phyloP scores from a whole-genome alignment of 2,797 vertebrate genomes.

The Alcedo atthis region DNA sequence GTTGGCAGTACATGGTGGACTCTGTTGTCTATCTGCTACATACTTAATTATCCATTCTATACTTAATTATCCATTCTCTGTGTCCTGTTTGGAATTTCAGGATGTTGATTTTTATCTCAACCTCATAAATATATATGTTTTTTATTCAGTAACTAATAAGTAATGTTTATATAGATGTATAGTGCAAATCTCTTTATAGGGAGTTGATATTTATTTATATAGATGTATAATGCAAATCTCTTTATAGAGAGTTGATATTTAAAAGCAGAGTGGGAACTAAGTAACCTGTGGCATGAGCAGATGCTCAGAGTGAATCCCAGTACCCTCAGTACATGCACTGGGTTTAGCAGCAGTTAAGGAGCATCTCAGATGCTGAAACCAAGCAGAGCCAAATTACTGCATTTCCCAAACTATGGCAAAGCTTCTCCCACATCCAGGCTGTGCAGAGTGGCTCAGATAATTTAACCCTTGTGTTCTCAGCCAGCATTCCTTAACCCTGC shows the following conservation, averaged over 20 bases:
- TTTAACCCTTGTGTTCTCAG: neutral
- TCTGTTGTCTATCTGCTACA: neutral
- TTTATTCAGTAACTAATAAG: neutral
- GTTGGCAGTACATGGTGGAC: neutral
- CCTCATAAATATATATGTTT: neutral
- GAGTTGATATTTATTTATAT: neutral
- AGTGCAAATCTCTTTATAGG: neutral
- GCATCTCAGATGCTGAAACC: neutral
- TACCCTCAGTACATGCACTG: neutral
- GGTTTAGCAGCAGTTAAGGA: neutral
- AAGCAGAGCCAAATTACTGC: accelerated
- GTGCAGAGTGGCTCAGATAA: neutral
- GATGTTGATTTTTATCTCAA: neutral
- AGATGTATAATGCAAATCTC: neutral
- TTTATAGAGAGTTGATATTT: neutral
- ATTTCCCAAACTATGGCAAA: neutral
- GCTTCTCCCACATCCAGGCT: neutral
- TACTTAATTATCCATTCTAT: neutral
- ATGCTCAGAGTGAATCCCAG: neutral
- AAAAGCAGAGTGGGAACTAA: neutral
- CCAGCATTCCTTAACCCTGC: neutral
- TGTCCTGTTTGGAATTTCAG: neutral
- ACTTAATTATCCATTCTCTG: neutral
- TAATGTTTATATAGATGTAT: neutral
- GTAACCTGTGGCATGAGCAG: neutral